These are phyloP conservation scores for Torymus texanus DNA, from an alignment of 2,888 invertebrate genomes.

Conservation along the genomic window DNA sequence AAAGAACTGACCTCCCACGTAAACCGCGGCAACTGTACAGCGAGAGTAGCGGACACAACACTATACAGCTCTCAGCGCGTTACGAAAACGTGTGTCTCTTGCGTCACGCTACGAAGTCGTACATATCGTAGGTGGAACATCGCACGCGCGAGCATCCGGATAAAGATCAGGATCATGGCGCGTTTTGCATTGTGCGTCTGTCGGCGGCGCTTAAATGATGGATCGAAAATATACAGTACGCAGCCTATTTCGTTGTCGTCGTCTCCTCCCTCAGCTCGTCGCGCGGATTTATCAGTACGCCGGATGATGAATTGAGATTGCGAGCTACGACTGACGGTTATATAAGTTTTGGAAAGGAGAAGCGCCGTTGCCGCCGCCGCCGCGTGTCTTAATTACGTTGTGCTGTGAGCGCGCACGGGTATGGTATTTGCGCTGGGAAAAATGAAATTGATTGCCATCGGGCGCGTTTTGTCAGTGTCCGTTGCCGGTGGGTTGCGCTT, in stretches of 20 bases:
- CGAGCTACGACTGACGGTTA: background rate
- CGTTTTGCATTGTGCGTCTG: constrained; percentile 1
- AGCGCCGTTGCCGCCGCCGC: background rate
- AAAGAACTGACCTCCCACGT: background rate
- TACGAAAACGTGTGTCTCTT: constrained; percentile 20
- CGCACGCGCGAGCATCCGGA: constrained; percentile 18
- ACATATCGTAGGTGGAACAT: constrained; percentile 27
- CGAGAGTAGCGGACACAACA: no score
- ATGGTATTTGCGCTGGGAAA: constrained; percentile 1
- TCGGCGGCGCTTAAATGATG: background rate
- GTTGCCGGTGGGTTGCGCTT: no score
- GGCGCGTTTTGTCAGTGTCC: no score
- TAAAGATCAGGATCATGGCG: constrained; percentile 25
- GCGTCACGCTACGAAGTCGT: background rate
- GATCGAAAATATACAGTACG: constrained; percentile 5
- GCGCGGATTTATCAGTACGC: constrained; percentile 10
- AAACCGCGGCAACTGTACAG: background rate
- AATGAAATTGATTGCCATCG: constrained; percentile 1
- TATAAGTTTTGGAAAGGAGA: constrained; percentile 26
- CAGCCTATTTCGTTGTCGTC: background rate
- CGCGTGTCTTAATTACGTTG: constrained; percentile 21
- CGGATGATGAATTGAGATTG: constrained; percentile 32
- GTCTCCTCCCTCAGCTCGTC: background rate
- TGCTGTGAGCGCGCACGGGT: background rate
- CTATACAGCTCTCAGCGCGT: background rate